Percentiles rank a stretch among this genome's conserved stretches.
These are phyloP conservation scores for Pegoplata infirma DNA, from an alignment of 2,888 invertebrate genomes.

Conservation along the genomic window DNA sequence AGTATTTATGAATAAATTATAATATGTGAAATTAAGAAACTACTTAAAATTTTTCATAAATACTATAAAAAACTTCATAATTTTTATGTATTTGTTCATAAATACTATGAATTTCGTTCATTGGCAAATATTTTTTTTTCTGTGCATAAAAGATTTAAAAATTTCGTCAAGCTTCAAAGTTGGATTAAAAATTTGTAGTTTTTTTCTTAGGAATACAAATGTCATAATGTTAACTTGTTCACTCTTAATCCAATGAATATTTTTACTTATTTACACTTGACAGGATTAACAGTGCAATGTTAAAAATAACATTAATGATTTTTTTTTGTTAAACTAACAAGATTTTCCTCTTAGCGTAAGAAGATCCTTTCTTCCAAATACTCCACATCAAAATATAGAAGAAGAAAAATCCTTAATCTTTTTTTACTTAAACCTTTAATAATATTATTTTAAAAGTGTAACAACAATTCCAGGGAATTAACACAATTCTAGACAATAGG, in stretches of 20 bases:
- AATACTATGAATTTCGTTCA: not conserved
- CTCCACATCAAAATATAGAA: no score
- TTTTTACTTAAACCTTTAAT: constrained; percentile 22
- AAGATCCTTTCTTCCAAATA: no score
- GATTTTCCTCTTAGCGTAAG: constrained; percentile 16
- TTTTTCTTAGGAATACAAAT: not conserved
- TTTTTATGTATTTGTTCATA: not conserved
- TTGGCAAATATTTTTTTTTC: no score
- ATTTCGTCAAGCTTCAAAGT: not conserved
- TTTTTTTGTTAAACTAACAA: constrained; percentile 47
- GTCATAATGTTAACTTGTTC: constrained; percentile 13
- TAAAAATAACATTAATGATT: not conserved
- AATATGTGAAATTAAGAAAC: no score
- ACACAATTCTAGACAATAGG: constrained; percentile 25
- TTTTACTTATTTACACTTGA: constrained; percentile 46
- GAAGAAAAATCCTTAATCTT: not conserved
- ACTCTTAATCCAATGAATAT: not conserved
- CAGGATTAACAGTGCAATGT: constrained; percentile 14
- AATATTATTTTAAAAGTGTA: constrained; percentile 40
- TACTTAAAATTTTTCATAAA: no score
- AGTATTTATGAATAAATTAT: no score
- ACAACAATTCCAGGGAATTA: constrained; percentile 27
- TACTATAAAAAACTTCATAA: no score
- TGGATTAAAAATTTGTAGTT: not conserved
- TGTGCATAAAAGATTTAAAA: not conserved